phyloP scores from a whole-genome alignment of 2,797 vertebrate species.

The Graptemys geographica region DNA sequence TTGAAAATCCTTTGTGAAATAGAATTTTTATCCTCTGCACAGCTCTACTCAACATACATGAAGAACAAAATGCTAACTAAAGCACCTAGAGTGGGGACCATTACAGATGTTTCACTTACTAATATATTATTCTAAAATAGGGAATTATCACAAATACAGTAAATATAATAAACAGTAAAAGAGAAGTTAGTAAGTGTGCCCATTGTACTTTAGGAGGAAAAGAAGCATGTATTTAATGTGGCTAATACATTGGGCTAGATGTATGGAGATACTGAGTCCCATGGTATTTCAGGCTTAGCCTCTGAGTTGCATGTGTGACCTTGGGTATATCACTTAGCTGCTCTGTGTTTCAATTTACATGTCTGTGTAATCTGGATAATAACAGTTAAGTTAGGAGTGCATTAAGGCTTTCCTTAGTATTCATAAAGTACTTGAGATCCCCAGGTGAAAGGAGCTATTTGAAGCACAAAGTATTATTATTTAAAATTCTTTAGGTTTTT shows the following conservation, averaged over 20 bases:
- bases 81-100: not conserved
- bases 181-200: not conserved
- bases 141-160: not conserved
- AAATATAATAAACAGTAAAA: not conserved
- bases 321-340: not conserved
- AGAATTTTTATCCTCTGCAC: not conserved
- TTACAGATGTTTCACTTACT: not conserved
- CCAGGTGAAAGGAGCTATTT: not conserved
- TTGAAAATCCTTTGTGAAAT: not conserved
- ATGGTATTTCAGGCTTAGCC: not conserved
- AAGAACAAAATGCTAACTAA: not conserved
- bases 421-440: not conserved
- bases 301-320: not conserved
- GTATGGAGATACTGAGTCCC: not conserved
- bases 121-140: not conserved
- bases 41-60: not conserved
- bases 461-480: not conserved
- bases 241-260: not conserved
- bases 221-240: not conserved
- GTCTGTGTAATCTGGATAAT: fast-evolving
- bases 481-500: not conserved
- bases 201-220: not conserved
- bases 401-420: not conserved
- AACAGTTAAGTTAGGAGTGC: not conserved
- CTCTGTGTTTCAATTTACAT: not conserved